Percentiles rank a stretch among this genome's conserved stretches.
phyloP scores from a whole-genome alignment of 1,140 invertebrate genomes.

The Hyles euphorbiae region DNA sequence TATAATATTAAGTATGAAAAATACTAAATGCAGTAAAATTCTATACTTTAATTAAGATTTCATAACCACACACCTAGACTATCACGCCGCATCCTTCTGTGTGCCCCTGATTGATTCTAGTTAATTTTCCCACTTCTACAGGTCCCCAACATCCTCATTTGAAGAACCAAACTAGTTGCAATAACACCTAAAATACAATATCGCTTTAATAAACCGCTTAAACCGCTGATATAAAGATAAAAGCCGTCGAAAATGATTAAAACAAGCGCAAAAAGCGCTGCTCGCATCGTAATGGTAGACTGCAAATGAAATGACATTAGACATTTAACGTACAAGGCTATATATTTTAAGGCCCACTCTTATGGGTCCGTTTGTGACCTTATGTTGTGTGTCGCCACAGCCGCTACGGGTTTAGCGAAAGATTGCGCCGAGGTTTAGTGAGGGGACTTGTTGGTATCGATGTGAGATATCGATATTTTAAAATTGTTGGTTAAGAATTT shows the following conservation, averaged over 20 bases:
- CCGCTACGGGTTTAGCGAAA: conserved; percentile 49
- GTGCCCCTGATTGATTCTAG: too few relatives aligned
- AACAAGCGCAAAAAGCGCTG: conserved; percentile 11
- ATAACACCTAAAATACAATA: too few relatives aligned
- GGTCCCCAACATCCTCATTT: too few relatives aligned
- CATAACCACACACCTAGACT: too few relatives aligned
- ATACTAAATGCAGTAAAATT: too few relatives aligned
- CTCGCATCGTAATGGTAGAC: conserved; percentile 29
- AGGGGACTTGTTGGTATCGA: conserved; percentile 15
- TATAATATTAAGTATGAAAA: too few relatives aligned
- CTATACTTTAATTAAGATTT: too few relatives aligned
- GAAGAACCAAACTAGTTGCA: too few relatives aligned
- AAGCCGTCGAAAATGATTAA: conserved; percentile 11
- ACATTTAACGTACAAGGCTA: conserved; percentile 66
- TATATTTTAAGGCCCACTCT: conserved; percentile 57
- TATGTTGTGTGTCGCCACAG: conserved; percentile 62
- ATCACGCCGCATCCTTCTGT: too few relatives aligned
- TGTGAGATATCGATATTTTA: not conserved
- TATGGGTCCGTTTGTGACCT: conserved; percentile 65
- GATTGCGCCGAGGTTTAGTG: conserved; percentile 47
- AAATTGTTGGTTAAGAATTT: too few relatives aligned
- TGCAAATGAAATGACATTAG: conserved; percentile 64
- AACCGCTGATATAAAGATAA: not conserved
- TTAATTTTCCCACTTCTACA: too few relatives aligned
- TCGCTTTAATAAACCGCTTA: too few relatives aligned